phyloP scores from a whole-genome alignment of 2,888 invertebrate species.

The Megamerina dolium region DNA sequence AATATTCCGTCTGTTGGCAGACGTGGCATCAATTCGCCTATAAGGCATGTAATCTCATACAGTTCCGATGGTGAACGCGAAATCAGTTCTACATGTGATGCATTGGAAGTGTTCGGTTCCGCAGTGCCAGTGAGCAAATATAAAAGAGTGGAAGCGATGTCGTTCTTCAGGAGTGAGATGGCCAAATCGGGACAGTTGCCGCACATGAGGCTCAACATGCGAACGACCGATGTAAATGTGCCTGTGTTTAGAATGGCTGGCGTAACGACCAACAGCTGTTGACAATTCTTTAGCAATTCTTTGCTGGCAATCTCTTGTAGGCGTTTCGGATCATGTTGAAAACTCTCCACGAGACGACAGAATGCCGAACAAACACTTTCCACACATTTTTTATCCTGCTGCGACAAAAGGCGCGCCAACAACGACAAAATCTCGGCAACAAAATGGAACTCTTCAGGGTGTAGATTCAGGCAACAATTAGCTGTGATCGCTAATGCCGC shows the following conservation, averaged over 20 bases:
- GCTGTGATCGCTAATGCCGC: slow-evolving; percentile 94
- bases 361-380: slow-evolving; percentile 96
- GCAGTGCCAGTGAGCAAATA: slow-evolving; percentile 89
- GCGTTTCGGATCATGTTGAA: slow-evolving; percentile 83
- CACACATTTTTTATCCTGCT: slow-evolving; percentile 95
- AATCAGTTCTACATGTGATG: slow-evolving; percentile 71
- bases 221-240: slow-evolving; percentile 92
- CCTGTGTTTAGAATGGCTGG: slow-evolving; percentile 92
- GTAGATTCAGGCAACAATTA: slow-evolving; percentile 94
- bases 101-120: slow-evolving; percentile 48
- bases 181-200: slow-evolving; percentile 92
- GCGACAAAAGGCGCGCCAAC: slow-evolving; percentile 71
- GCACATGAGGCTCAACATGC: slow-evolving; percentile 95
- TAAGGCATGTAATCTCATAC: slow-evolving; percentile 94
- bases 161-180: slow-evolving; percentile 83
- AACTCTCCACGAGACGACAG: slow-evolving; percentile 93
- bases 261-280: slow-evolving; percentile 84
- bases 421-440: slow-evolving; percentile 82
- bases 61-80: slow-evolving; percentile 91
- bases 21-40: slow-evolving; percentile 95
- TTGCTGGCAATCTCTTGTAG: slow-evolving; percentile 87
- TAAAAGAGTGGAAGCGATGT: slow-evolving; percentile 91
- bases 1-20: slow-evolving; percentile 94
- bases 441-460: slow-evolving; percentile 89
- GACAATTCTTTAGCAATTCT: slow-evolving; percentile 85